Evolutionary conservation across 2,113 vertebrate genomes (phyloP).

Genomic region (Irena cyanogastra): DNA sequence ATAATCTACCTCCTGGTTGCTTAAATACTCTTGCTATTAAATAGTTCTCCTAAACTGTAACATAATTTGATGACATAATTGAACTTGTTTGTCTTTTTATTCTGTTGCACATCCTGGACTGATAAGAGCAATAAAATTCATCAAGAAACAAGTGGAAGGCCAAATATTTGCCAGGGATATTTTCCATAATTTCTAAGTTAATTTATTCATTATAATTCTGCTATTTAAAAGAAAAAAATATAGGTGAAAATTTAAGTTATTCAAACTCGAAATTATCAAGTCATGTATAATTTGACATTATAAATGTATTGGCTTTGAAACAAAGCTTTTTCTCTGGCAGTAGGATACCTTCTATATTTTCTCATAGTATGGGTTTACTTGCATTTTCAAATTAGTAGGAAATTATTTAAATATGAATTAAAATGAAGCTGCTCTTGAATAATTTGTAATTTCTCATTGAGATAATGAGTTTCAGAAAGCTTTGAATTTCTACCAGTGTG

Average conservation of each 20-base stretch:
- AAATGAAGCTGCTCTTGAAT: background rate
- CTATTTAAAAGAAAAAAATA: background rate
- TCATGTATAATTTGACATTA: background rate
- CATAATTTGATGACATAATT: background rate
- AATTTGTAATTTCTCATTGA: background rate
- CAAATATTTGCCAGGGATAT: background rate
- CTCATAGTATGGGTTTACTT: background rate
- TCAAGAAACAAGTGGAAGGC: background rate
- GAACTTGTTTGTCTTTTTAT: background rate
- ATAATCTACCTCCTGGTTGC: slow-evolving; percentile 11
- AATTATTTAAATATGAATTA: background rate
- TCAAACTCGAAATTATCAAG: background rate
- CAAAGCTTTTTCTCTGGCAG: background rate
- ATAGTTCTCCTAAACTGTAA: background rate
- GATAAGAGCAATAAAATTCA: background rate
- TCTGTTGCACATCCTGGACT: background rate
- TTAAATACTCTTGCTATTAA: background rate
- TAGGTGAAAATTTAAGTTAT: slow-evolving; percentile 7
- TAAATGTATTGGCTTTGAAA: slow-evolving; percentile 11
- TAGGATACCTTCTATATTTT: background rate
- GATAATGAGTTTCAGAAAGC: background rate
- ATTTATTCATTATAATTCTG: background rate
- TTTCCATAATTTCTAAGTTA: background rate
- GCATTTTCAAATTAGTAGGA: background rate
- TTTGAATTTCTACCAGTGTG: background rate